Evolutionary conservation across 2,113 vertebrate genomes (phyloP), one percentile per base, ranked within the genome.

Genomic region (Garra rufa): DNA sequence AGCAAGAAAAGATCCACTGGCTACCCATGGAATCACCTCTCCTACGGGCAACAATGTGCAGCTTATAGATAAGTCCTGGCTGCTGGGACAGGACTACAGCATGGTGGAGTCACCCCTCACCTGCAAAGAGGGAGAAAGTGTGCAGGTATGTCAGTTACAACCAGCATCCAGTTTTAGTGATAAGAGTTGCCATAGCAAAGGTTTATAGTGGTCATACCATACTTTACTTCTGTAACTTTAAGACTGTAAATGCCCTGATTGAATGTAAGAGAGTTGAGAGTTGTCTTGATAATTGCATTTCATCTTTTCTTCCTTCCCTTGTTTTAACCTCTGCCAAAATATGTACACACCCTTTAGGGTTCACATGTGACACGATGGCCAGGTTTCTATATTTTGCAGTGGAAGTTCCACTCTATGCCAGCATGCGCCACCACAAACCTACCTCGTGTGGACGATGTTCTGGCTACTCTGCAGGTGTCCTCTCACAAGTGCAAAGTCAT

Each of bases 401-500:
- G 98, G 97, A 95, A 93, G 81, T 98, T 99, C 88, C 96, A 98
- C 89, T 96, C 87, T 90, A 98, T 96, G 96, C 95, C 98, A 0
- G 96, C 97, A 5, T 99, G 97, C 41, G 96, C 97, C 0, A 88
- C 96, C 92, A 98, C 96, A 90, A 99, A 91, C 94, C 93, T 99
- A 90, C 97, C 97, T 34, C 95, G 98, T 0, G 95, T 99, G 91
- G 98, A 99, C 6, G 97, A 99, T 28, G 96, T 99, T n/a, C 91
- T 99, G 88, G 98, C 98, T 85, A 96, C 96, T 30, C 94, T 99
- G 63, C 97, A 98, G 93, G 97, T 99, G 28, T 97, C 98, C 70
- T 98, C 97, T 0, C 97, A 99, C 93, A 99, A 98, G 88, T 99
- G 98, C 88, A 99, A 99, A 94, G 97, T 99, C 88, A 98, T 99